Conservation (phyloP, 2,888 invertebrate species). For the Heliconius charithonia region DNA sequence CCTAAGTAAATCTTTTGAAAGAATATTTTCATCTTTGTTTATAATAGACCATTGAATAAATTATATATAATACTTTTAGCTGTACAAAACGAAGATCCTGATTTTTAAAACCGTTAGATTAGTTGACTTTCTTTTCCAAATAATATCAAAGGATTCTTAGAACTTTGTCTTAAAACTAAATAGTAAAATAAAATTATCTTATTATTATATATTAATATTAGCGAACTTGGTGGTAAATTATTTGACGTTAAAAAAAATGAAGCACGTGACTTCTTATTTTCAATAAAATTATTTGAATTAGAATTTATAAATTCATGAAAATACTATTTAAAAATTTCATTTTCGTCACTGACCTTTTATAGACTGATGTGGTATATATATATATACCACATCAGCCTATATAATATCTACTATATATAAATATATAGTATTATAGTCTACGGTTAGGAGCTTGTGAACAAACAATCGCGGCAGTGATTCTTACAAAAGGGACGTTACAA, state of each 20-base stretch:
- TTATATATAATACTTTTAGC: conserved; percentile 7
- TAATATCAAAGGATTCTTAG: conserved; percentile 12
- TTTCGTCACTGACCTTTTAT: no score
- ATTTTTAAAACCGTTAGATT: conserved; percentile 7
- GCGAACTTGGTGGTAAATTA: no score
- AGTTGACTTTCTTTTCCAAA: conserved; percentile 16
- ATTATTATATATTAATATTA: no score
- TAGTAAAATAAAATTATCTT: neutral
- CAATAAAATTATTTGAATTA: no score
- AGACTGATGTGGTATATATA: neutral
- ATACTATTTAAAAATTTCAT: no score
- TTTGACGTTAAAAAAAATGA: no score
- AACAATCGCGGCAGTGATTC: neutral
- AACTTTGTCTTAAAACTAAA: neutral
- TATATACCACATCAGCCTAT: no score
- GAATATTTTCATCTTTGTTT: conserved; percentile 7
- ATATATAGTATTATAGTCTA: neutral
- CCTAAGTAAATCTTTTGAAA: neutral
- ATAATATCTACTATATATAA: no score
- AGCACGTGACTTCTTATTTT: no score
- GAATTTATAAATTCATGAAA: no score
- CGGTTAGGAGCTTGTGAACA: neutral
- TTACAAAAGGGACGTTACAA: neutral
- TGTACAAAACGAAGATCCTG: neutral
- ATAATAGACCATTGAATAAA: neutral